These are phyloP conservation scores for Percina caprodes DNA, from an alignment of 2,113 vertebrate species.

Conservation along the genomic window DNA sequence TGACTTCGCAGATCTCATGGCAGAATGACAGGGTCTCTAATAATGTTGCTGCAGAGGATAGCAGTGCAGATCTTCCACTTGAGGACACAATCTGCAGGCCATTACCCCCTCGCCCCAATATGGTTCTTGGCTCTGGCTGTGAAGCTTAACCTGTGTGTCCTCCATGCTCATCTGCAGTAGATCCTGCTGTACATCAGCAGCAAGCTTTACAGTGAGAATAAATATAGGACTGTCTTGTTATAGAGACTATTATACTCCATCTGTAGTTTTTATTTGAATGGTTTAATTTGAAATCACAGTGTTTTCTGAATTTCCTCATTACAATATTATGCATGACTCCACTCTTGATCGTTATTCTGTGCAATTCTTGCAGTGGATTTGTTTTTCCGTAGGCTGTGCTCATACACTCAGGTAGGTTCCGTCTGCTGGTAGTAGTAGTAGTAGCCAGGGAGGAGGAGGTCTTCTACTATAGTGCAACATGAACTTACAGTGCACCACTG, in stretches of 20 bases:
- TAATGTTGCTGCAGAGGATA: slow-evolving; percentile 54
- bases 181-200: slow-evolving; percentile 18
- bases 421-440: not conserved
- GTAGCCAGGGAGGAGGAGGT: not conserved
- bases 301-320: slow-evolving; percentile 9
- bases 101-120: not conserved
- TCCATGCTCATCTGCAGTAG: slow-evolving; percentile 8
- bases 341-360: slow-evolving; percentile 16
- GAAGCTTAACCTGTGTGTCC: slow-evolving; percentile 36
- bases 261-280: slow-evolving; percentile 7
- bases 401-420: not conserved
- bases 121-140: slow-evolving; percentile 36
- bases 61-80: slow-evolving; percentile 27
- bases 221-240: not conserved
- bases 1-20: slow-evolving; percentile 49
- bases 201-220: slow-evolving; percentile 12
- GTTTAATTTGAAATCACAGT: not conserved
- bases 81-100: slow-evolving; percentile 42
- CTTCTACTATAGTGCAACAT: not conserved
- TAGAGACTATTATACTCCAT: slow-evolving; percentile 1
- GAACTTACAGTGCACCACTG: slow-evolving; percentile 48
- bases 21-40: slow-evolving; percentile 60
- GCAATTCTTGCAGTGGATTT: slow-evolving; percentile 20
- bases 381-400: not conserved
- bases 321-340: slow-evolving; percentile 3